A percentile compares a stretch with the other conserved stretches of the same genome.
Evolutionary conservation across 2,113 vertebrate species (phyloP).

Genomic region (Albula goreensis): DNA sequence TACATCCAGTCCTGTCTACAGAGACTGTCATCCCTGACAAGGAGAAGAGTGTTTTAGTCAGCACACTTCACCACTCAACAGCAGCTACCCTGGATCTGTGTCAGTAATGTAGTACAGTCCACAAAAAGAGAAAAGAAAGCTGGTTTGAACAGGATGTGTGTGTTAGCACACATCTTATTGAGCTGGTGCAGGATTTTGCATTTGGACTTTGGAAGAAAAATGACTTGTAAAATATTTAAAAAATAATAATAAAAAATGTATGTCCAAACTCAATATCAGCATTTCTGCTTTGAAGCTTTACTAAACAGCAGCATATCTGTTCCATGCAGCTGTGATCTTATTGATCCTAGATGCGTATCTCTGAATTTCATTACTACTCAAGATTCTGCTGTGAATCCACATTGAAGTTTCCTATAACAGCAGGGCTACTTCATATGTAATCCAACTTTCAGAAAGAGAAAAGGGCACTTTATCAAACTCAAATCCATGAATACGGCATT

Average conservation of each 20-base stretch:
- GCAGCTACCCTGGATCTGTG: too few species aligned
- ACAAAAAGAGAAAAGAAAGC: too few species aligned
- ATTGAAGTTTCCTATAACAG: neutral
- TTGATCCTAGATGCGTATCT: neutral
- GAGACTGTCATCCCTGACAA: too few species aligned
- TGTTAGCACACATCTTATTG: too few species aligned
- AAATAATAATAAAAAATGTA: neutral
- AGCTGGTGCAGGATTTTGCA: too few species aligned
- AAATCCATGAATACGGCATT: neutral
- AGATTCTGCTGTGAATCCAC: neutral
- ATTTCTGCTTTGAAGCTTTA: neutral
- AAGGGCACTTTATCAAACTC: neutral
- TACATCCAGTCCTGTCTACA: too few species aligned
- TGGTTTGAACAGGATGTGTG: too few species aligned
- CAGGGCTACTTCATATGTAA: neutral
- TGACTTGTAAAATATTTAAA: neutral
- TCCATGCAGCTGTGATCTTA: neutral
- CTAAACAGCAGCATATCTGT: neutral
- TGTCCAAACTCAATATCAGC: neutral
- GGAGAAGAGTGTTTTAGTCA: too few species aligned
- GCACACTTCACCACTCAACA: too few species aligned
- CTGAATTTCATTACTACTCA: neutral
- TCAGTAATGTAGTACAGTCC: too few species aligned
- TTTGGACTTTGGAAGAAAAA: too few species aligned
- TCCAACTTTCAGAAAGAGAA: neutral